Base-by-base conservation (phyloP, 1,140 invertebrate species). In the Hycleus phaleratus region DNA sequence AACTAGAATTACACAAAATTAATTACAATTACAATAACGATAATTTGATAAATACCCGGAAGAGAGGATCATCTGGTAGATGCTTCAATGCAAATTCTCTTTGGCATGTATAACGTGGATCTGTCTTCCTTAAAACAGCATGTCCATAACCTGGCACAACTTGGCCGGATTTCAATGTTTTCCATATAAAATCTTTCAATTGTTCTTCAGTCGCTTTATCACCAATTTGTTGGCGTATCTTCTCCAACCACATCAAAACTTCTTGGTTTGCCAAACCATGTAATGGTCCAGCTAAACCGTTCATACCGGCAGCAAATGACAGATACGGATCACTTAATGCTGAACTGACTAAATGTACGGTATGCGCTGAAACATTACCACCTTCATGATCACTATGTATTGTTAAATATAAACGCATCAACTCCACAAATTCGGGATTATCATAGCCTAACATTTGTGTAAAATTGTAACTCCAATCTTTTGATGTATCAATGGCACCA, bases 71-170 rank as follows among this genome's bases (percentile, higher is more conserved):
- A 62, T 94, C 83, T 0, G 92, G 91, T 57, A 95, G 73, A 71
- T 93, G 87, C 73, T 94, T 92, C 50, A 90, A 74, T 7, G 91
- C 90, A 75, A 95, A 95, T 70, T 94, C 91, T 61, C 90, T 77
- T 72, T 94, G 91, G 70, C 90, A 93, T 0, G 83, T 87, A 70
- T 93, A 95, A 24, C 91, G 78, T 8, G 92, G 92, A 76, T 95
- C 92, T 26, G 92, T 95, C 74, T 93, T 93, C 49, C 92, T 81
- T 32, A 95, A 78, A 1, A 95, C 92, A 62, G 92, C 92, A 72
- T 95, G 92, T 3, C 92, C 92, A 72, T 93, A 95, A 44, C 92
- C 92, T 53, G 92, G 92, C n/a, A 95, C 87, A 26, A 95, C 91
- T 74, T 91, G 88, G 56, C 92, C 91, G 63, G 84, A 84, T 75